These are phyloP conservation scores for Busseola fusca DNA, from an alignment of 2,888 invertebrate genomes.

Conservation along the genomic window DNA sequence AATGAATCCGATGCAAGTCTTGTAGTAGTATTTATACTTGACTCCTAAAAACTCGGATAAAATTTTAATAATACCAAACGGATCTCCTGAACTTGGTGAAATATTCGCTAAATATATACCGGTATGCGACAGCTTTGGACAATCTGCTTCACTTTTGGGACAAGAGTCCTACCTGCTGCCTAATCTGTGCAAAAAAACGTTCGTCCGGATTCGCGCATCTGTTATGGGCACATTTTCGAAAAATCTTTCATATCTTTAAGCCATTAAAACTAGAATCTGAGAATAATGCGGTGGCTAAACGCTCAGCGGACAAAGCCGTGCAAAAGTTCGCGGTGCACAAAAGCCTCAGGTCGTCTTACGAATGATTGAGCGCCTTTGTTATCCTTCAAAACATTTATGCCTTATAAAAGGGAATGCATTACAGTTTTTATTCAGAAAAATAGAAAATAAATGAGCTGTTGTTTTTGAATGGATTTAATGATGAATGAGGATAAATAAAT, in stretches of 20 bases:
- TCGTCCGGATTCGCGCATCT: slow-evolving; percentile 27
- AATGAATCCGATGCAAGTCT: background rate
- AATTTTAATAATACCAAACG: background rate
- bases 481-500: slow-evolving; percentile 12
- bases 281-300: slow-evolving; percentile 46
- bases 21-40: slow-evolving; percentile 1
- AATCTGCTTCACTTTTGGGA: slow-evolving; percentile 23
- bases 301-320: slow-evolving; percentile 49
- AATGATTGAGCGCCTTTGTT: slow-evolving; percentile 57
- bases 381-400: slow-evolving; percentile 41
- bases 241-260: slow-evolving; percentile 26
- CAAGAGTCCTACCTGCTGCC: slow-evolving; percentile 39
- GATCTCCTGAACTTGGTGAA: background rate
- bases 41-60: background rate
- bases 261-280: slow-evolving; percentile 41
- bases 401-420: slow-evolving; percentile 36
- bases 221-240: slow-evolving; percentile 23
- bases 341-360: slow-evolving; percentile 49
- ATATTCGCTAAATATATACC: background rate
- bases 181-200: slow-evolving; percentile 46
- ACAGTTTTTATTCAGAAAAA: slow-evolving; percentile 33
- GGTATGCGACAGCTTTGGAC: too few relatives aligned
- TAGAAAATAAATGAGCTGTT: slow-evolving; percentile 24
- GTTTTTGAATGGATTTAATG: slow-evolving; percentile 4
- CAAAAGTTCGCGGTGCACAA: slow-evolving; percentile 53